A percentile compares a stretch with the other conserved stretches of the same genome.
Conservation (phyloP, 1,140 invertebrate genomes). For the Sycobia sp. region DNA sequence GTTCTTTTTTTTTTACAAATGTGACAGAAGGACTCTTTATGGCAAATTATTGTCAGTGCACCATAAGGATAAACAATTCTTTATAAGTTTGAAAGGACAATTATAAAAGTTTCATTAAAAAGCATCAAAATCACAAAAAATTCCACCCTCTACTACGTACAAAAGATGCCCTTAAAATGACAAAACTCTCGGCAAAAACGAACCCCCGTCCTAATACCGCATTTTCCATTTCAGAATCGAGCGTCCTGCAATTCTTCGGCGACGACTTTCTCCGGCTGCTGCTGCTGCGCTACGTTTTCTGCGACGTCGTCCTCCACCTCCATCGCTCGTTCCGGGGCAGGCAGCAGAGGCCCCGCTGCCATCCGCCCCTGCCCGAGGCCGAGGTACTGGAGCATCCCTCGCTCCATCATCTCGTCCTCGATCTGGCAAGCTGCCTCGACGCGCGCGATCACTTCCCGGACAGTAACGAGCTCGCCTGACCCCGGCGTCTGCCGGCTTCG, state of each 20-base stretch:
- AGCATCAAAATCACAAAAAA: too few species aligned
- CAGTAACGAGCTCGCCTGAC: slow-evolving; percentile 75
- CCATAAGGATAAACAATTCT: too few species aligned
- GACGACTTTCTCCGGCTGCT: slow-evolving; percentile 92
- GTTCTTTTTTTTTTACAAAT: too few species aligned
- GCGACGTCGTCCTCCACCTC: slow-evolving; percentile 83
- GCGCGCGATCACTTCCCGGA: slow-evolving; percentile 77
- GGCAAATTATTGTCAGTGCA: too few species aligned
- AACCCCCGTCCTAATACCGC: too few species aligned
- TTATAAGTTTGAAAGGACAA: too few species aligned
- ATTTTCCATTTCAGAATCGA: slow-evolving; percentile 74
- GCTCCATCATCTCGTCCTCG: slow-evolving; percentile 80
- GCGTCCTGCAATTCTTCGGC: slow-evolving; percentile 86
- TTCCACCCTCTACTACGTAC: too few species aligned
- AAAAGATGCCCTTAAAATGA: too few species aligned
- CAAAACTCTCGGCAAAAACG: too few species aligned
- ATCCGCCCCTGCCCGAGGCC: slow-evolving; percentile 84
- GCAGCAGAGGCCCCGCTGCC: slow-evolving; percentile 82
- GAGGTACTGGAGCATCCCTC: slow-evolving; percentile 88
- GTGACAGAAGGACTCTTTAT: too few species aligned
- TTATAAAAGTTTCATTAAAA: too few species aligned
- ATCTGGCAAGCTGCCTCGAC: slow-evolving; percentile 82
- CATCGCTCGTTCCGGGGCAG: slow-evolving; percentile 83
- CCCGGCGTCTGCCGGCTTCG: slow-evolving; percentile 58
- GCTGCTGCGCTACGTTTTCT: slow-evolving; percentile 90